phyloP scores from a whole-genome alignment of 2,113 vertebrate genomes.

The Perccottus glenii region DNA sequence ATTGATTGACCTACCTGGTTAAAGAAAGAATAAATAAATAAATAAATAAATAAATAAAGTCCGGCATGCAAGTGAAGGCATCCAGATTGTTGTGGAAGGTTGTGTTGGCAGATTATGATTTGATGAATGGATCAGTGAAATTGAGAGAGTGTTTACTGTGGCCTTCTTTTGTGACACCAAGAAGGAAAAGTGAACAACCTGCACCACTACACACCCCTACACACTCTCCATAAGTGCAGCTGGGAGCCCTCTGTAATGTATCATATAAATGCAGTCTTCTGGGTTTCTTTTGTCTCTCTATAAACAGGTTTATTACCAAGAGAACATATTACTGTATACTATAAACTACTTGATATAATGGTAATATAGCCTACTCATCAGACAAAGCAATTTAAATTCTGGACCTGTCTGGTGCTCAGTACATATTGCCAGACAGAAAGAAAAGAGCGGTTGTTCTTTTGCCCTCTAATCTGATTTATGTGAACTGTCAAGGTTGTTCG shows the following conservation, averaged over 20 bases:
- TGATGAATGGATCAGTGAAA: conserved; percentile 21
- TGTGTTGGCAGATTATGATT: conserved; percentile 30
- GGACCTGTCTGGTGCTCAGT: neutral
- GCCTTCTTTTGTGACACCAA: neutral
- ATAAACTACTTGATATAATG: too few species aligned
- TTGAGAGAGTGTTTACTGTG: conserved; percentile 1
- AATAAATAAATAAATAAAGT: neutral
- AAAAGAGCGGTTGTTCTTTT: conserved; percentile 21
- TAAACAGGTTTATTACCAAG: too few species aligned
- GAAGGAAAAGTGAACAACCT: neutral
- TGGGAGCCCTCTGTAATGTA: too few species aligned
- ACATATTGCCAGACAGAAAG: neutral
- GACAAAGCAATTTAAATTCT: too few species aligned
- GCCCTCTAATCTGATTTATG: conserved; percentile 35
- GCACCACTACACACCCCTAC: neutral
- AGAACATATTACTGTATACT: too few species aligned
- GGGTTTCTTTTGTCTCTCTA: too few species aligned
- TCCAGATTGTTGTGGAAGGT: conserved; percentile 51
- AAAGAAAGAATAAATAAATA: too few species aligned
- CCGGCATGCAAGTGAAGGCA: conserved; percentile 39
- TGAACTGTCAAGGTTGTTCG: conserved; percentile 28
- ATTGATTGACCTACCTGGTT: too few species aligned
- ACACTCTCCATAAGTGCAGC: neutral
- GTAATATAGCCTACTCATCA: too few species aligned
- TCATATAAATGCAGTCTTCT: too few species aligned